Evolutionary conservation across 2,113 vertebrate species (phyloP).

Genomic region (Ranitomeya imitator): DNA sequence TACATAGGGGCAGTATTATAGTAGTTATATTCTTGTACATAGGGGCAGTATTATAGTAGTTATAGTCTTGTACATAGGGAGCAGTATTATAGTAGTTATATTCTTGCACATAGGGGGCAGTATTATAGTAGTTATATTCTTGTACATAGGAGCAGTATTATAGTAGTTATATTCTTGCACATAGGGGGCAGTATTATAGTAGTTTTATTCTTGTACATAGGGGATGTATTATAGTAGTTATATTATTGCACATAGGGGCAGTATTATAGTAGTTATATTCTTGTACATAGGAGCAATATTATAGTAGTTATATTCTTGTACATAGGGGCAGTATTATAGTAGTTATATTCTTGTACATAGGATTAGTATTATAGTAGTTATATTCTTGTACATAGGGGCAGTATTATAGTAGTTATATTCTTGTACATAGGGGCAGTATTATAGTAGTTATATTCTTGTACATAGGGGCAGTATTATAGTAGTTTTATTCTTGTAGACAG

Average conservation of each 20-base stretch:
- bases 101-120: neutral
- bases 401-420: neutral
- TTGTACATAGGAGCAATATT: neutral
- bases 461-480: too few relatives aligned
- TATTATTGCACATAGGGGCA: neutral
- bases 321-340: neutral
- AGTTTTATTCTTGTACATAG: neutral
- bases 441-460: neutral
- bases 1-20: neutral
- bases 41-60: neutral
- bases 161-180: neutral
- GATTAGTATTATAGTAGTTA: neutral
- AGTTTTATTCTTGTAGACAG: neutral
- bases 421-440: neutral
- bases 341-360: neutral
- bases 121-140: neutral
- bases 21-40: neutral
- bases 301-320: neutral
- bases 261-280: neutral
- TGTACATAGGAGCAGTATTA: neutral
- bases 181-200: constrained; percentile 1
- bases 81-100: neutral
- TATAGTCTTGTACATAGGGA: neutral
- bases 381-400: neutral
- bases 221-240: neutral